Base-by-base conservation (phyloP, 2,113 vertebrate species). In the Atlantisia rogersi region DNA sequence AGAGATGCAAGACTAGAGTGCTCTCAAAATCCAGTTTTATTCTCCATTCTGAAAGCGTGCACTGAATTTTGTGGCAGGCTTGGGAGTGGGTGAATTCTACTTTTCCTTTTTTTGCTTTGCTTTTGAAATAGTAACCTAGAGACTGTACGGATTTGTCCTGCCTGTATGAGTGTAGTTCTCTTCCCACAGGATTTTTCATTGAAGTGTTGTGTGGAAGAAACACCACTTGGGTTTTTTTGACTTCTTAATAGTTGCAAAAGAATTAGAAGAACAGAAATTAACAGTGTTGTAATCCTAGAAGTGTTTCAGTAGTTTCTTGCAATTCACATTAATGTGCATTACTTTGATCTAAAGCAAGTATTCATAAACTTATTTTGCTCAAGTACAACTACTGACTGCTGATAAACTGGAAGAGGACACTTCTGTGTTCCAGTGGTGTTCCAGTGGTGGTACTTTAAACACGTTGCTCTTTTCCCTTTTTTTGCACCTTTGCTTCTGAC, bases 101-200 rank as follows among this genome's bases (percentile, higher is more conserved):
- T 5, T 56, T 37, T 0, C 22, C 32, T 39, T 39, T 0, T 13
- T 28, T 46, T 21, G 24, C 22, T 56, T 19, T 39, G 42, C 2
- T 10, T 29, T 22, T 46, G 44, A 8, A 37, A 35, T 10, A 46
- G 8, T 19, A 62, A n/a, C 31, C 28, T n/a, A 25, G 32, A 35
- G 32, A 55, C 10, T 8, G 17, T 28, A 67, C 4, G 48, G 14
- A 22, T 76, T 39, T 85, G 20, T 76, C 15, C 42, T 69, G 10
- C 26, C 18, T 79, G 25, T 11, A 4, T 76, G 28, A 62, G 21
- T 55, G 15, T 69, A 80, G 18, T 77, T 83, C 10, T 76, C 6
- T 65, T 48, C 8, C 20, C 17, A 16, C 6, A 25, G 14, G 26
- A 60, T 2, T 44, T 10, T 50, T 82, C 75, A 29, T 56, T 71